Percentiles rank a stretch among this genome's conserved stretches.
phyloP scores from a whole-genome alignment of 2,113 vertebrate genomes.

The Anolis sagrei region DNA sequence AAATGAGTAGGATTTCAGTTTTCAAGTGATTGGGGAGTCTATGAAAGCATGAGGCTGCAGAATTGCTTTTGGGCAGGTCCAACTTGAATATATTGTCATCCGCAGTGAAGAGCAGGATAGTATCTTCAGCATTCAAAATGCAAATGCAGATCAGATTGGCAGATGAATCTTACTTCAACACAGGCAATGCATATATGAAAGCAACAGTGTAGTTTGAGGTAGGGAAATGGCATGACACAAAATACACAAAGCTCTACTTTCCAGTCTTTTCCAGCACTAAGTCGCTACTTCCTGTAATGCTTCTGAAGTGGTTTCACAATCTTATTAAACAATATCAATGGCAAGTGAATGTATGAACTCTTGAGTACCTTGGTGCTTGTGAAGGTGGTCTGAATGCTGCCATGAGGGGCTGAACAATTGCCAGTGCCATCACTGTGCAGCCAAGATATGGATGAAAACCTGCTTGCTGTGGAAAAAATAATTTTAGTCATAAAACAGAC shows the following conservation, averaged over 20 bases:
- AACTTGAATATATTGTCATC: background rate
- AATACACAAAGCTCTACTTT: background rate
- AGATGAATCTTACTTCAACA: background rate
- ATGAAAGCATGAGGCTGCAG: background rate
- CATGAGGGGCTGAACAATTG: constrained; percentile 82
- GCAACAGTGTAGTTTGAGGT: background rate
- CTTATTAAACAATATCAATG: background rate
- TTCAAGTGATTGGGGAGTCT: background rate
- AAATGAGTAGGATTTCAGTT: background rate
- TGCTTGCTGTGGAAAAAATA: constrained; percentile 76
- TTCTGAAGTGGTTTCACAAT: background rate
- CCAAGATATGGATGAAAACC: constrained; percentile 87
- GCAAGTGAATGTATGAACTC: background rate
- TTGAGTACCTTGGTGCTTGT: constrained; percentile 78
- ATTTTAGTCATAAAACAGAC: background rate
- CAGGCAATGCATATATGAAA: background rate
- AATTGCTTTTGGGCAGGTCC: background rate
- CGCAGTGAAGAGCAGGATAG: background rate
- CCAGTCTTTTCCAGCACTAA: too few species aligned
- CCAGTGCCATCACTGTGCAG: constrained; percentile 78
- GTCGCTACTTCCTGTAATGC: constrained; percentile 10
- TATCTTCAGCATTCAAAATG: background rate
- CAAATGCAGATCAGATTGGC: background rate
- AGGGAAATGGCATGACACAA: background rate
- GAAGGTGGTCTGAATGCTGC: constrained; percentile 82